Evolutionary conservation across 2,888 invertebrate species (phyloP), one percentile per base, ranked within the genome.

Genomic region (Xestia sexstrigata): DNA sequence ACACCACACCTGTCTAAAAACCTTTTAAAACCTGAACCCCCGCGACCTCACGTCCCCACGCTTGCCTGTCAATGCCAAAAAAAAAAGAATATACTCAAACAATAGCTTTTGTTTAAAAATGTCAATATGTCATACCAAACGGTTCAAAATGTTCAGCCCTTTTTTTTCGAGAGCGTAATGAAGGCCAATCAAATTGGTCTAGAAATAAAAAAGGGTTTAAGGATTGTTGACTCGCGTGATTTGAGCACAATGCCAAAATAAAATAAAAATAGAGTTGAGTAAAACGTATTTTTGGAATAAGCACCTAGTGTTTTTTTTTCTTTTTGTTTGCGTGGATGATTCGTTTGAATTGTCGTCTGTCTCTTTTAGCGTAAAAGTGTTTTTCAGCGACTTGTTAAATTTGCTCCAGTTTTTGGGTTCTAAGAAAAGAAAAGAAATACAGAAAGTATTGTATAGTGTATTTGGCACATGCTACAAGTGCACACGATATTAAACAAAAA

Each of bases 91-190:
- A 75, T 35, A 42, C n/a, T 52, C 52, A 3, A 76, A 82, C 39
- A 47, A 75, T 23, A 58, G 62, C 49, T 30, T 45, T 62, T 74
- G 55, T 81, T 65, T 79, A 74, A 66, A 78, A 81, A 78, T 83
- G 83, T 80, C 85, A 83, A 75, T 77, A 85, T 55, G 85, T 80
- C 66, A 76, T 71, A 69, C 45, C 47, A 60, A 68, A 49, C 58
- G 52, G 62, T 71, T 65, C 49, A 65, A 71, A 58, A 70, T 66
- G n/a, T 76, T 60, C 60, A 45, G 67, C 20, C 42, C 60, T 70
- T 67, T 67, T 83, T 76, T 72, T 63, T 76, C 39, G 55, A 78
- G 58, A 69, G 20, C 72, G 47, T 76, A 80, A 76, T 60, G 76
- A 82, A 80, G 76, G 72, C 9, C 35, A 42, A 75, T 47, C 49